These are phyloP conservation scores for Cheilosia impressa DNA, from an alignment of 2,888 invertebrate species.

Conservation along the genomic window DNA sequence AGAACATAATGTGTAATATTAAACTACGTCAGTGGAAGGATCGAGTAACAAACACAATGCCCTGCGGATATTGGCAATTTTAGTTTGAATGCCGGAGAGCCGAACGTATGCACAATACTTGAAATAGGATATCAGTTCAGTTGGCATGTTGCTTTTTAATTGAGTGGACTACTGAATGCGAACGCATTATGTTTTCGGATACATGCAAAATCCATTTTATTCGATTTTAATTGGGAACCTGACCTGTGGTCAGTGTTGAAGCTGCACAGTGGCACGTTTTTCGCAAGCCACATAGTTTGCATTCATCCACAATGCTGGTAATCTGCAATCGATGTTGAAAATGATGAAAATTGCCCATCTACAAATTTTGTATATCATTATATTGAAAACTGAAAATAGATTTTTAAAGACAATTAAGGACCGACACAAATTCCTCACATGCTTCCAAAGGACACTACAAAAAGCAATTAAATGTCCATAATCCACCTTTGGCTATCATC, in stretches of 20 bases:
- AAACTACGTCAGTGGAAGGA: no score
- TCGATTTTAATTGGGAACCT: not conserved
- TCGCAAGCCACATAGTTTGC: not conserved
- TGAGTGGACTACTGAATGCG: no score
- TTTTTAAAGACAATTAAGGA: no score
- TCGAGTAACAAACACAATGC: not conserved
- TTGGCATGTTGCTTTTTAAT: not conserved
- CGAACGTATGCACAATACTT: no score
- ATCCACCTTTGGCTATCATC: not conserved
- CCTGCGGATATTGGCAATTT: conserved; percentile 17
- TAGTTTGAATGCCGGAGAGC: not conserved
- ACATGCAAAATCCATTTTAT: not conserved
- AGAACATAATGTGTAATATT: conserved; percentile 12
- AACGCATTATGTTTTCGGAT: not conserved
- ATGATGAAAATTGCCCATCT: no score
- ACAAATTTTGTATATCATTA: no score
- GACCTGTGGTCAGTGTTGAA: not conserved
- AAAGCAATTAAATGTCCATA: not conserved
- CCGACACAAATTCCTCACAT: not conserved
- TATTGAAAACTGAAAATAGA: no score
- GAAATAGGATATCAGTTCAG: not conserved
- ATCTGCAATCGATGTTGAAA: not conserved
- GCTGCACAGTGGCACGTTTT: not conserved
- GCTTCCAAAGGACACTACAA: not conserved
- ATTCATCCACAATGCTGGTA: not conserved